These are phyloP conservation scores for Drosophila grimshawi DNA, from an alignment of 1,140 invertebrate genomes.

Conservation along the genomic window DNA sequence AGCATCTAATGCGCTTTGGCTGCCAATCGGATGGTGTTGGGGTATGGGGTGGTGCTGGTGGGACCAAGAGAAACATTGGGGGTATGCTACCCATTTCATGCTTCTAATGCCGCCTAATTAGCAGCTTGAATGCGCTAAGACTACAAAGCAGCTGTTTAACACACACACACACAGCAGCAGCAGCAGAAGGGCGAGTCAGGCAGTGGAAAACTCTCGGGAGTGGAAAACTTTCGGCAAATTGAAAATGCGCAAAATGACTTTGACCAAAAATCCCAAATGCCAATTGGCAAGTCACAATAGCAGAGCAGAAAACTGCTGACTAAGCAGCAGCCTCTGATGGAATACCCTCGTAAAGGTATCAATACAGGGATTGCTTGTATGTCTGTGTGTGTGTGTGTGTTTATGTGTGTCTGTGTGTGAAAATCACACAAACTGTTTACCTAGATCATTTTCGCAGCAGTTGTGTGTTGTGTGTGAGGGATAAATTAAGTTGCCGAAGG, in stretches of 20 bases:
- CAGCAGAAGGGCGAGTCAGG: constrained; percentile 10
- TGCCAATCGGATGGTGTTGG: background rate
- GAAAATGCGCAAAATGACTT: constrained; percentile 82
- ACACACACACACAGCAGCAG: constrained; percentile 20
- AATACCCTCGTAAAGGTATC: constrained; percentile 43
- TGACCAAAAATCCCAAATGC: constrained; percentile 76
- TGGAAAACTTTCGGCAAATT: constrained; percentile 75
- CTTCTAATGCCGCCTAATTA: constrained; percentile 79
- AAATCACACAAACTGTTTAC: constrained; percentile 49
- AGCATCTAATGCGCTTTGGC: constrained; percentile 75
- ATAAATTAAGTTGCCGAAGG: constrained; percentile 46
- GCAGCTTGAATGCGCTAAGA: constrained; percentile 81
- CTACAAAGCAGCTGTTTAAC: constrained; percentile 66
- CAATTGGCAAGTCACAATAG: constrained; percentile 76
- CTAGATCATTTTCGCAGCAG: constrained; percentile 42
- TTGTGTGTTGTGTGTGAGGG: constrained; percentile 29
- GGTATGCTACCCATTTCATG: constrained; percentile 15
- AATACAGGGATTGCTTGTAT: constrained; percentile 11
- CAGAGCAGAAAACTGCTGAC: constrained; percentile 39
- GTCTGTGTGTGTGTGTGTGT: background rate
- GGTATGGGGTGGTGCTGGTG: background rate
- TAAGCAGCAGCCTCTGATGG: constrained; percentile 48
- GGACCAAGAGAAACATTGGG: background rate
- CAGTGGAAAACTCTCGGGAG: constrained; percentile 32
- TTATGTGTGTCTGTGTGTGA: constrained; percentile 34